Evolutionary conservation across 2,888 invertebrate species (phyloP).

Genomic region (Sinelater perroti): DNA sequence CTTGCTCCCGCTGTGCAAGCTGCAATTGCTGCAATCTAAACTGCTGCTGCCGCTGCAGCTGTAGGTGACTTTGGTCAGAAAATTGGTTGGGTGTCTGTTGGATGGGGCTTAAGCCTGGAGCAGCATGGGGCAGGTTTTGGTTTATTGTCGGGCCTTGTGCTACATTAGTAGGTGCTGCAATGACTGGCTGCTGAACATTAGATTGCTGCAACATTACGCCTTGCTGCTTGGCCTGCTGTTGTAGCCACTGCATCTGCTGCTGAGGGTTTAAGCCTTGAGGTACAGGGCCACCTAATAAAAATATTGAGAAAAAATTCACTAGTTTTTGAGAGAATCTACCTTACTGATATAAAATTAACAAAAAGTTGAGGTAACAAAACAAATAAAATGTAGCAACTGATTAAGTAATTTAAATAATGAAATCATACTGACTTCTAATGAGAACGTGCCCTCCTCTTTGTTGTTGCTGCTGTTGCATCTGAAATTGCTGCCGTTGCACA

Average conservation of each 20-base stretch:
- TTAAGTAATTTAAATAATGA: too few species aligned
- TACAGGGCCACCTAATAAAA: slow-evolving; percentile 52
- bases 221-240: slow-evolving; percentile 60
- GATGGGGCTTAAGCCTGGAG: slow-evolving; percentile 57
- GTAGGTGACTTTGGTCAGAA: slow-evolving; percentile 51
- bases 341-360: too few species aligned
- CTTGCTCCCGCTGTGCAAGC: slow-evolving; percentile 66
- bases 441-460: slow-evolving; percentile 57
- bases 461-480: slow-evolving; percentile 61
- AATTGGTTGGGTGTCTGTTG: slow-evolving; percentile 52
- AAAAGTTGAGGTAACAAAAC: too few species aligned
- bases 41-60: slow-evolving; percentile 69
- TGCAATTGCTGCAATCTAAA: slow-evolving; percentile 72
- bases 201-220: slow-evolving; percentile 56
- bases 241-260: slow-evolving; percentile 61
- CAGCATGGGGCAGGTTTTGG: slow-evolving; percentile 39
- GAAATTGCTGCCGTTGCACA: slow-evolving; percentile 65
- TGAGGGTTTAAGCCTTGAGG: slow-evolving; percentile 58
- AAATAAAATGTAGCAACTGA: too few species aligned
- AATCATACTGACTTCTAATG: slow-evolving; percentile 49
- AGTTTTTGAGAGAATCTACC: too few species aligned
- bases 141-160: slow-evolving; percentile 25
- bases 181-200: slow-evolving; percentile 52
- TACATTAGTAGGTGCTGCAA: slow-evolving; percentile 17
- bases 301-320: too few species aligned